Conservation (phyloP, 2,797 vertebrate genomes). For the Simalia tracyae region DNA sequence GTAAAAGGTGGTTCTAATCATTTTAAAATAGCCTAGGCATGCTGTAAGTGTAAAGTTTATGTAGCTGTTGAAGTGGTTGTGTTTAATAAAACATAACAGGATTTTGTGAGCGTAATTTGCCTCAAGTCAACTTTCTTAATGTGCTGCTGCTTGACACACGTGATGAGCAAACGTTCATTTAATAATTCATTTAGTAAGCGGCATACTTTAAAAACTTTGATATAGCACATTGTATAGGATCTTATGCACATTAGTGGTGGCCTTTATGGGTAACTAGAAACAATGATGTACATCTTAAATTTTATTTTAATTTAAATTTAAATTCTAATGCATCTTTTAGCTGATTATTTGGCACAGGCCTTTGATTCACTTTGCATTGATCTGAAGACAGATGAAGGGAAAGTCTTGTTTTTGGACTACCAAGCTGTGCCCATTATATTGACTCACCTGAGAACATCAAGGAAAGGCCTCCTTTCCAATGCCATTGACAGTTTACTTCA, state of each 20-base stretch:
- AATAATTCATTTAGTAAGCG: background rate
- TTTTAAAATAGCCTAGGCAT: background rate
- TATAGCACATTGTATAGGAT: background rate
- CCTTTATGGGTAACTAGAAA: slow-evolving; percentile 2
- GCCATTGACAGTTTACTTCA: slow-evolving; percentile 84
- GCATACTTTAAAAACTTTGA: background rate
- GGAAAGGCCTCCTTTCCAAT: slow-evolving; percentile 74
- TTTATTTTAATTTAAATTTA: background rate
- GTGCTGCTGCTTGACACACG: background rate
- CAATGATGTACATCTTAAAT: slow-evolving; percentile 17
- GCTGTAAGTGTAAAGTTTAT: background rate
- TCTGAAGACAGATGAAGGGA: slow-evolving; percentile 82
- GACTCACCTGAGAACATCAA: slow-evolving; percentile 74
- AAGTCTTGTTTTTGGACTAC: slow-evolving; percentile 83
- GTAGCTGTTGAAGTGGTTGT: background rate
- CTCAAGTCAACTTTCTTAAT: background rate
- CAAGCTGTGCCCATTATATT: slow-evolving; percentile 78
- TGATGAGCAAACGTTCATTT: background rate
- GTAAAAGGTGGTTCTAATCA: background rate
- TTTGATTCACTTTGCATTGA: slow-evolving; percentile 79
- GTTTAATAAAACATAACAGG: background rate
- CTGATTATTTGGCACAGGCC: slow-evolving; percentile 83
- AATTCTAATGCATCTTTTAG: slow-evolving; percentile 71
- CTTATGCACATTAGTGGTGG: background rate
- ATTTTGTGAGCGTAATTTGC: background rate